A percentile compares a stretch with the other conserved stretches of the same genome.
phyloP scores from a whole-genome alignment of 2,888 invertebrate species.

The Leucophenga maculata region DNA sequence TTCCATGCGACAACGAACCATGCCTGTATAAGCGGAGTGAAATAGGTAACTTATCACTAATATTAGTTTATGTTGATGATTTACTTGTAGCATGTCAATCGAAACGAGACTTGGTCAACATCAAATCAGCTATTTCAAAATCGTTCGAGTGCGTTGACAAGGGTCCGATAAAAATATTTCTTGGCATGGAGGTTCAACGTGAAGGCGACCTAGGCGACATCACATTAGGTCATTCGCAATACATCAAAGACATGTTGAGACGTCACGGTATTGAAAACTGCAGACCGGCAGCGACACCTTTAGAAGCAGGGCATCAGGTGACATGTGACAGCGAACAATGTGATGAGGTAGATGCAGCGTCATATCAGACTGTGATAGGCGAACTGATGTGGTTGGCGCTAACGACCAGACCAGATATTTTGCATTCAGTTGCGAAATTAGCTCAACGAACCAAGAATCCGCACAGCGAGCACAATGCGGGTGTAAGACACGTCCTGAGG shows the following conservation, averaged over 20 bases:
- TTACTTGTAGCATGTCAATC: slow-evolving; percentile 17
- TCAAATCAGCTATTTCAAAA: not conserved
- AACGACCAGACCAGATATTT: slow-evolving; percentile 8
- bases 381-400: slow-evolving; percentile 16
- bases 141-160: slow-evolving; percentile 29
- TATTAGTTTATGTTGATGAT: slow-evolving; percentile 28
- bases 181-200: slow-evolving; percentile 24
- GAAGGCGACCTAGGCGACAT: slow-evolving; percentile 23
- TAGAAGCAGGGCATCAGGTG: too few relatives aligned
- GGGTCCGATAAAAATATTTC: not conserved
- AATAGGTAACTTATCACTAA: slow-evolving; percentile 22
- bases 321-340: too few relatives aligned
- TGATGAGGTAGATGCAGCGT: not conserved
- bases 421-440: not conserved
- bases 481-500: too few relatives aligned
- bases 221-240: slow-evolving; percentile 11
- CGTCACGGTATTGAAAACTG: too few relatives aligned
- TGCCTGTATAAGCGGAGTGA: slow-evolving; percentile 20
- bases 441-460: not conserved
- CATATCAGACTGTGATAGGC: slow-evolving; percentile 1
- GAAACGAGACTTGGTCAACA: not conserved
- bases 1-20: slow-evolving; percentile 21
- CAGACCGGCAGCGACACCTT: too few relatives aligned
- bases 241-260: too few relatives aligned
- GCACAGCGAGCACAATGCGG: too few relatives aligned